Base-by-base conservation (phyloP, 2,797 vertebrate genomes). In the Micrastur ruficollis region DNA sequence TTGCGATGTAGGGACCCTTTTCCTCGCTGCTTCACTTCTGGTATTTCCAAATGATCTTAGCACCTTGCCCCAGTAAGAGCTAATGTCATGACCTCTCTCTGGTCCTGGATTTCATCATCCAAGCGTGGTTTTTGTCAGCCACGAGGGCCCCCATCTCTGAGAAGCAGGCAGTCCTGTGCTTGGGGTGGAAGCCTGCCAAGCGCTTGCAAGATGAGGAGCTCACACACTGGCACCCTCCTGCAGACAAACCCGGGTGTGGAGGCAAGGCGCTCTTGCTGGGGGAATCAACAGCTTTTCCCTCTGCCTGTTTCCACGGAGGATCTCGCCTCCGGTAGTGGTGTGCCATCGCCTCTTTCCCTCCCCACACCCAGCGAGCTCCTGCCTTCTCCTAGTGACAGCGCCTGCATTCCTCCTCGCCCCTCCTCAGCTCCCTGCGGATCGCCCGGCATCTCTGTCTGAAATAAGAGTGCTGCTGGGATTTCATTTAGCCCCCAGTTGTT, bases 251-350 rank as follows among this genome's bases (percentile, higher is more conserved):
- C 2, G 0, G 52, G 11, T 34, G 73, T 50, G 36, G 26, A 94
- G 46, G 73, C 81, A 82, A 61, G 65, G 63, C 10, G 56, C 5
- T 67, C 59, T 61, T 36, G 23, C 36, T 74, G 58, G n/a, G 42
- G 22, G 17, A 68, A 86, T 58, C 29, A 90, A 40, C 26, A 80
- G 32, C 63, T 93, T 67, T 46, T 62, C 25, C 38, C 46, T 52
- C 36, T 75, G 38, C 44, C 29, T 14, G 5, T 73, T 81, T 38
- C 22, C 12, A 5, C 8, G 4, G 27, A 70, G 47, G 47, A 26
- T 49, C 29, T 81, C 0, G 0, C 46, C 65, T 79, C 34, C 3
- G 1, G 34, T 11, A 59, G n/a, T 42, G 36, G 32, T 3, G 1
- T 50, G n/a, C 65, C 21, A 4, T 42, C 2, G 9, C n/a, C 65